Base-by-base conservation (phyloP, 1,140 invertebrate genomes). In the Teleopsis dalmanni region DNA sequence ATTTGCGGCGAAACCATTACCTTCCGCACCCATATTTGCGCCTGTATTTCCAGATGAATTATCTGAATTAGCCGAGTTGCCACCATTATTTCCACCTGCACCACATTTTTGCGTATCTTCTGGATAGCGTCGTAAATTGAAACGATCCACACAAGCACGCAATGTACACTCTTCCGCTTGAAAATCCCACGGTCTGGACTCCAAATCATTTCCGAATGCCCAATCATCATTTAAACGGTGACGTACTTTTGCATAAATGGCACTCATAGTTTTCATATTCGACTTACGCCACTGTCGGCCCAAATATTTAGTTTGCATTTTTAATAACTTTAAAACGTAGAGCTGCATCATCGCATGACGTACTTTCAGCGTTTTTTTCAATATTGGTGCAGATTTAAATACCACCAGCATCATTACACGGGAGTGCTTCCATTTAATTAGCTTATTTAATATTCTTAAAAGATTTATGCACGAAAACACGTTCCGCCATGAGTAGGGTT, bases 371-470 rank as follows among this genome's bases (percentile, higher is more conserved):
- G 94, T 94, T 54, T 95, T 80, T 74, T 98, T 99, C 31, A 99
- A 75, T 57, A 99, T 98, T 0, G 96, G 95, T 7, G 96, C 95
- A 40, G 95, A 98, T 76, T 99, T 99, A 70, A 99, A 99, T 2
- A 99, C 94, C 37, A 99, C 95, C 38, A 99, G 75, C 94, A 99
- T 98, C 95, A 99, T 99, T 23, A 98, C 98, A 55, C 97, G 81
- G 21, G 95, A 96, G 72, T 98, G 95, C 72, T 98, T 99, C 92
- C 95, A 98, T 73, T 99, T 99, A 26, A 94, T 98, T 33, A 99
- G 75, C 77, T 99, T 99, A 72, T 99, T 99, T 19, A 99, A 79
- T 60, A 99, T 92, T 59, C 96, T 78, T 29, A 99, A 73, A 26
- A 99, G 72, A 80, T 99, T 99, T 40, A 99, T 97, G 65, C 95